phyloP scores from a whole-genome alignment of 2,888 invertebrate species.

The Monoplex corrugatus region DNA sequence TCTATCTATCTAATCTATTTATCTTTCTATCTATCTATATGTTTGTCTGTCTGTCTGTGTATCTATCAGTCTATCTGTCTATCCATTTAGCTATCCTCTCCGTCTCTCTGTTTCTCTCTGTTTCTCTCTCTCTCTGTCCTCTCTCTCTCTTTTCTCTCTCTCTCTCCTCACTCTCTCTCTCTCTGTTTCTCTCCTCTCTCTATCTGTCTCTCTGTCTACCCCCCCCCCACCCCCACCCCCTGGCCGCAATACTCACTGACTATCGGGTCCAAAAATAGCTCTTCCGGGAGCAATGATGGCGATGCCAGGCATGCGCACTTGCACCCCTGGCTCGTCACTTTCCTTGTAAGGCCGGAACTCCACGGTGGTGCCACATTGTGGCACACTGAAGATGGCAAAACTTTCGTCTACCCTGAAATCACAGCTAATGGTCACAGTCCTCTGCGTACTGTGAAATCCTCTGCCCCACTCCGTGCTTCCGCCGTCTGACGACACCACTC shows the following conservation, averaged over 20 bases:
- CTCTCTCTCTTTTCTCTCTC: too few relatives aligned
- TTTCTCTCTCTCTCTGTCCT: too few relatives aligned
- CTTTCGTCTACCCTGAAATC: not conserved
- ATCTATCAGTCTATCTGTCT: too few relatives aligned
- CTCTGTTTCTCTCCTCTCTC: too few relatives aligned
- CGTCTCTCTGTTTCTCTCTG: too few relatives aligned
- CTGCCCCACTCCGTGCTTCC: not conserved
- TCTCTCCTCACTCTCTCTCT: too few relatives aligned
- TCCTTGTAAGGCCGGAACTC: constrained; percentile 2
- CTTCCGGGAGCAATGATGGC: not conserved
- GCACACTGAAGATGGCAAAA: not conserved
- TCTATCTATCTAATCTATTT: too few relatives aligned
- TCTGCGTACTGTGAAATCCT: not conserved
- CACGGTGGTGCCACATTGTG: constrained; percentile 9
- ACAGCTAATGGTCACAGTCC: not conserved
- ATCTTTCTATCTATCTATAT: too few relatives aligned
- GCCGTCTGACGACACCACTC: not conserved
- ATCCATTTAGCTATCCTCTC: too few relatives aligned
- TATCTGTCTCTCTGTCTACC: too few relatives aligned
- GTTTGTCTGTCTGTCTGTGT: too few relatives aligned
- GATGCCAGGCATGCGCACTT: constrained; percentile 30
- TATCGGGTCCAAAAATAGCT: not conserved
- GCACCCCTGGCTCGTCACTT: not conserved
- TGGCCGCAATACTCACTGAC: not conserved
- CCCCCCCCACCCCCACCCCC: too few relatives aligned